phyloP scores from a whole-genome alignment of 1,140 invertebrate genomes.

The Teleogryllus occipitalis region DNA sequence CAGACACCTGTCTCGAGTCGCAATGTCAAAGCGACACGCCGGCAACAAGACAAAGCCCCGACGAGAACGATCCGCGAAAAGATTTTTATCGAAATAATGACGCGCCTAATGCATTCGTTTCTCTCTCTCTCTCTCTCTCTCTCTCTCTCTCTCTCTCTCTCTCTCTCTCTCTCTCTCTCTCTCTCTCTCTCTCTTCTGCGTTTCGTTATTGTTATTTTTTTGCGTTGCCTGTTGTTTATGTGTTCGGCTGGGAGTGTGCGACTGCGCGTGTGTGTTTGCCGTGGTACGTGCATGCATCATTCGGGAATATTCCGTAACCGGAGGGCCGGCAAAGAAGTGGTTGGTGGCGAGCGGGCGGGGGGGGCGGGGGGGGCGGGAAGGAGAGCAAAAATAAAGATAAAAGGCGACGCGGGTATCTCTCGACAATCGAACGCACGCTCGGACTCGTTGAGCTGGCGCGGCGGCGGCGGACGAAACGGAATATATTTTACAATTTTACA shows the following conservation, averaged over 20 bases:
- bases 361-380: too few relatives aligned
- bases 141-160: background rate
- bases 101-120: background rate
- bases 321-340: background rate
- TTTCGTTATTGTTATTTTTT: background rate
- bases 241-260: too few relatives aligned
- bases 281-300: background rate
- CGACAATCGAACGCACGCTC: background rate
- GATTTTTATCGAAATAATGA: background rate
- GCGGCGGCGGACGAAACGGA: background rate
- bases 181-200: background rate
- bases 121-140: background rate
- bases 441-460: background rate
- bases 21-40: too few relatives aligned
- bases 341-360: background rate
- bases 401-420: background rate
- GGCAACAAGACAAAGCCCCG: too few relatives aligned
- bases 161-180: background rate
- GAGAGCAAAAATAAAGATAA: background rate
- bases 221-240: too few relatives aligned
- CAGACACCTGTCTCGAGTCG: too few relatives aligned
- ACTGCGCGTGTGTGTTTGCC: background rate
- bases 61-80: background rate
- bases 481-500: background rate
- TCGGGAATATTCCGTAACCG: background rate